Conservation (phyloP, 2,113 vertebrate genomes). For the Tragelaphus strepsiceros region DNA sequence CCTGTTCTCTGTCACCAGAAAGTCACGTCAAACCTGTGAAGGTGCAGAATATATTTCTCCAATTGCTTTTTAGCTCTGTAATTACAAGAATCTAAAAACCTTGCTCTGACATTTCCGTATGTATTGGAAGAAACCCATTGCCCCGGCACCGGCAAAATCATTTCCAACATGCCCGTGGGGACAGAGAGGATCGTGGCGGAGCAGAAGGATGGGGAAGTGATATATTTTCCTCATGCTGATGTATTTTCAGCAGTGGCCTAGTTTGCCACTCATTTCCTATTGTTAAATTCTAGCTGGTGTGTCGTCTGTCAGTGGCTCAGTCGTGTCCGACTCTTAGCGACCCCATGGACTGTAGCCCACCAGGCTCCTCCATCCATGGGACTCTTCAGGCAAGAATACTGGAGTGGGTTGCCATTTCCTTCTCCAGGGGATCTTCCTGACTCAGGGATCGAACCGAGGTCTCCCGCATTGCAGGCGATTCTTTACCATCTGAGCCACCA, state of each 20-base stretch:
- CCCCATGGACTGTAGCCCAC: neutral
- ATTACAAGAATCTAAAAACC: conserved; percentile 72
- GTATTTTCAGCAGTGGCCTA: conserved; percentile 32
- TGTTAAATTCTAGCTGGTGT: conserved; percentile 58
- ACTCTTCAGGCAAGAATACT: neutral
- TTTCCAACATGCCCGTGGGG: conserved; percentile 55
- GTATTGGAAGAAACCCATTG: conserved; percentile 54
- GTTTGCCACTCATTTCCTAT: conserved; percentile 53
- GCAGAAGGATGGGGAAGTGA: conserved; percentile 29
- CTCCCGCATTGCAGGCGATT: neutral
- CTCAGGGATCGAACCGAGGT: neutral
- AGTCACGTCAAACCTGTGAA: conserved; percentile 52
- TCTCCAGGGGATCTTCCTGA: neutral
- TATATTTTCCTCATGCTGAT: neutral
- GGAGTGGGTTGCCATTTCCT: neutral
- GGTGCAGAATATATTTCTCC: conserved; percentile 61
- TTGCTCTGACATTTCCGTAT: conserved; percentile 62
- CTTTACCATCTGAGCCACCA: neutral
- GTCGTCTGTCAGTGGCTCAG: accelerated
- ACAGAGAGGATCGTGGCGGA: conserved; percentile 24
- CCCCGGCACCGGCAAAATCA: conserved; percentile 39
- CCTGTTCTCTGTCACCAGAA: conserved; percentile 50
- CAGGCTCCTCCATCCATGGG: neutral
- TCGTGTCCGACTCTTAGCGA: neutral
- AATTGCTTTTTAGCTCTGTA: conserved; percentile 58